Conservation (phyloP, 2,113 vertebrate species). For the human (Homo sapiens) region DNA sequence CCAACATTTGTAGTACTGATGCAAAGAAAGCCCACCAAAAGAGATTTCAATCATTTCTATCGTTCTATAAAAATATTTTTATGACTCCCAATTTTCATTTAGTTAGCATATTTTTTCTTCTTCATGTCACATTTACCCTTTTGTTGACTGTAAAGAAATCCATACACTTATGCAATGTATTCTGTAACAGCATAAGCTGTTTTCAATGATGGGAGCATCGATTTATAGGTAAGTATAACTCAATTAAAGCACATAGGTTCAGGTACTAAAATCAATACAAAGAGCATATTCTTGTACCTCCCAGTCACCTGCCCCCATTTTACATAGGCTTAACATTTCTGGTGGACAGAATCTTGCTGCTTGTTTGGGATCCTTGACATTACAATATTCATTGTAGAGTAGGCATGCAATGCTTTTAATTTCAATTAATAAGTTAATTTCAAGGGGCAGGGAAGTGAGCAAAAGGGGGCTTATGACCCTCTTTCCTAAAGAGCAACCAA, state of each 20-base stretch:
- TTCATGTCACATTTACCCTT: neutral
- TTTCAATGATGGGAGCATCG: neutral
- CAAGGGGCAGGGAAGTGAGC: fast-evolving
- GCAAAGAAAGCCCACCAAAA: neutral
- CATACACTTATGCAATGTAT: neutral
- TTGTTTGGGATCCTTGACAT: neutral
- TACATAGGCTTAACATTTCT: neutral
- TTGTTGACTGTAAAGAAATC: neutral
- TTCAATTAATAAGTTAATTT: neutral
- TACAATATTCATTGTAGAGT: neutral
- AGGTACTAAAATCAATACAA: neutral
- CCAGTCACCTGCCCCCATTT: neutral
- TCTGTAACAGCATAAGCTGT: neutral
- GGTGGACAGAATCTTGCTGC: neutral
- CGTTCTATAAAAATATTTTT: neutral
- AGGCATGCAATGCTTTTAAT: neutral
- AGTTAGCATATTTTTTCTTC: neutral
- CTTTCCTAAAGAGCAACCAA: neutral
- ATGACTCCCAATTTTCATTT: neutral
- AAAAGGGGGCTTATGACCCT: neutral
- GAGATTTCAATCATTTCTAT: neutral
- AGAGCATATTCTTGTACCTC: neutral
- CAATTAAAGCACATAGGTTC: neutral
- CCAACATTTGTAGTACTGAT: neutral
- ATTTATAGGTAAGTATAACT: neutral